Evolutionary conservation across 2,888 invertebrate genomes (phyloP).

Genomic region (Orgyia antiqua): DNA sequence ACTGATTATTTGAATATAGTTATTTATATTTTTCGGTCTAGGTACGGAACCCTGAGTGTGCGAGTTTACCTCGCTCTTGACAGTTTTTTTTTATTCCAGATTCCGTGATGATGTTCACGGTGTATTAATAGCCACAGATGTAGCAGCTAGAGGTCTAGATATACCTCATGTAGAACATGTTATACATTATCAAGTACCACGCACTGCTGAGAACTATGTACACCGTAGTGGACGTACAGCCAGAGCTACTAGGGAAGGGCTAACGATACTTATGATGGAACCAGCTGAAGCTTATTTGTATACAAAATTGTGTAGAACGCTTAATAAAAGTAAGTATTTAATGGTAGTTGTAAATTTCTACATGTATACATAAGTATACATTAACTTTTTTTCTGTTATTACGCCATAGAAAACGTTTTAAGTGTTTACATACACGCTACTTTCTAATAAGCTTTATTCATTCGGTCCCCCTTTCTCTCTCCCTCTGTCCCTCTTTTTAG

Average conservation of each 20-base stretch:
- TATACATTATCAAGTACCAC: slow-evolving; percentile 96
- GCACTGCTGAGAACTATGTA: slow-evolving; percentile 96
- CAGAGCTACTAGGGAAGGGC: slow-evolving; percentile 90
- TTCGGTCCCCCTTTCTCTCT: no score
- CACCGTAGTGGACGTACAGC: slow-evolving; percentile 98
- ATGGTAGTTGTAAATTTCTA: no score
- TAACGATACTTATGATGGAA: slow-evolving; percentile 94
- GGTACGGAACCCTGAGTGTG: no score
- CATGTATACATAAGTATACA: background rate
- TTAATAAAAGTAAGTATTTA: slow-evolving; percentile 88
- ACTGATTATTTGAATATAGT: no score
- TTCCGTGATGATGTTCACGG: slow-evolving; percentile 85
- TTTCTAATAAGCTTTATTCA: no score
- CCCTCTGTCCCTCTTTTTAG: no score
- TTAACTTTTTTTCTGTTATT: no score
- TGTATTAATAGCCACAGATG: slow-evolving; percentile 95
- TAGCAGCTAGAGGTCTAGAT: slow-evolving; percentile 97
- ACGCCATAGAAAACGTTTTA: no score
- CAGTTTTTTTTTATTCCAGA: no score
- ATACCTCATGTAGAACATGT: slow-evolving; percentile 96
- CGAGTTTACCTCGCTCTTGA: no score
- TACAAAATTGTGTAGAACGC: slow-evolving; percentile 87
- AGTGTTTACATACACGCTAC: no score
- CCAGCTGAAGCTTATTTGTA: slow-evolving; percentile 90
- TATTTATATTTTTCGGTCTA: no score